Conservation (phyloP, 2,113 vertebrate species). For the Dasyprocta punctata region DNA sequence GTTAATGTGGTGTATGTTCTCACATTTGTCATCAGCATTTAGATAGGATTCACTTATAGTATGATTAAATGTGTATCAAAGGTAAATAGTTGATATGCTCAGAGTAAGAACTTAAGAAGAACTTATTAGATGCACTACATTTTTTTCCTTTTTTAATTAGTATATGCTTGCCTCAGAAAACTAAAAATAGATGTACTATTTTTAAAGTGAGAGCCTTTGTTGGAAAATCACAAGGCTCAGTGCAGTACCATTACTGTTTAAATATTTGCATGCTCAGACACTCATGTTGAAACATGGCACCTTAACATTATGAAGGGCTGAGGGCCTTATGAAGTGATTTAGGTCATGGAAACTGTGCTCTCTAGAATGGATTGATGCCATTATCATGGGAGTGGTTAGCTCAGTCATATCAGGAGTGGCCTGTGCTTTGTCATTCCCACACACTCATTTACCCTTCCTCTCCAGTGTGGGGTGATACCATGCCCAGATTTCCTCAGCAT, state of each 20-base stretch:
- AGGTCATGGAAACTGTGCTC: rapidly evolving
- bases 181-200: not conserved
- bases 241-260: not conserved
- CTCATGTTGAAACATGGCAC: not conserved
- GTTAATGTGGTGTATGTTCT: not conserved
- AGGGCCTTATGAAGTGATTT: not conserved
- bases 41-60: not conserved
- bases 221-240: not conserved
- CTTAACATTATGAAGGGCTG: too few species aligned
- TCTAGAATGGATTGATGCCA: not conserved
- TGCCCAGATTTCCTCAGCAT: not conserved
- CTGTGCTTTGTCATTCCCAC: not conserved
- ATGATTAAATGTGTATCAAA: not conserved
- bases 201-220: not conserved
- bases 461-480: not conserved
- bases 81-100: not conserved
- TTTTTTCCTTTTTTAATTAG: not conserved
- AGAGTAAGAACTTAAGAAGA: not conserved
- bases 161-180: not conserved
- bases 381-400: not conserved
- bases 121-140: not conserved
- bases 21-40: not conserved
- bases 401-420: not conserved
- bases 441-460: not conserved
- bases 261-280: not conserved